Base-by-base conservation (phyloP, 1,140 invertebrate genomes). In the Drepana arcuata region DNA sequence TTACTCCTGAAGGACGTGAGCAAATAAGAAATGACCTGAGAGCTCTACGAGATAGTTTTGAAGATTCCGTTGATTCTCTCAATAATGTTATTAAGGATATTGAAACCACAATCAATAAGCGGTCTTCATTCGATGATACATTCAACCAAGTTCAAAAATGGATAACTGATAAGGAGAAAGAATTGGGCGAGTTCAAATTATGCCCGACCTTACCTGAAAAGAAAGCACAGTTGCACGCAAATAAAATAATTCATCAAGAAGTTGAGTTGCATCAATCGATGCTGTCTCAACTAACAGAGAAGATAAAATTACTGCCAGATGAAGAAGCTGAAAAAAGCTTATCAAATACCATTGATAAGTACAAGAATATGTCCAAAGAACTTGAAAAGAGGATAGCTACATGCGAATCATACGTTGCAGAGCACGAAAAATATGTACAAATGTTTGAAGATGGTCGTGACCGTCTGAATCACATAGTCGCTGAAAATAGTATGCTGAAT, bases 81-180 rank as follows among this genome's bases (percentile, higher is more conserved):
- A 96, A 93, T 73, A 88, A 89, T 1, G 88, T 95, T 3, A 89
- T 95, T 41, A 96, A 96, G 69, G 89, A 90, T 51, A 89, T 96
- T 21, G 94, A 96, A 83, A 92, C 88, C 12, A 90, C 93, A 14
- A 88, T 95, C 23, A 91, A 95, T 62, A 92, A 96, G 51, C 87
- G 93, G 64, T 93, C 93, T 3, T 95, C 93, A 0, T 95, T 96
- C 64, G 94, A 97, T 62, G 95, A 96, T 57, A 95, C 92, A 45
- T 92, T 92, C 48, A 88, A 88, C 32, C 93, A 95, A 82, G 88
- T 93, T 2, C 89, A 90, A 47, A 88, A 91, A 58, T 96, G 94
- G 91, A 85, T 96, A 4, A 84, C 86, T 18, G 92, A 95, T 0
- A 88, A 91, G 57, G 84, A 86, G 14, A 92, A 93, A 70, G 74